Percentiles rank a stretch among this genome's conserved stretches.
phyloP scores from a whole-genome alignment of 1,140 invertebrate genomes.

The Melipona quadrifasciata region DNA sequence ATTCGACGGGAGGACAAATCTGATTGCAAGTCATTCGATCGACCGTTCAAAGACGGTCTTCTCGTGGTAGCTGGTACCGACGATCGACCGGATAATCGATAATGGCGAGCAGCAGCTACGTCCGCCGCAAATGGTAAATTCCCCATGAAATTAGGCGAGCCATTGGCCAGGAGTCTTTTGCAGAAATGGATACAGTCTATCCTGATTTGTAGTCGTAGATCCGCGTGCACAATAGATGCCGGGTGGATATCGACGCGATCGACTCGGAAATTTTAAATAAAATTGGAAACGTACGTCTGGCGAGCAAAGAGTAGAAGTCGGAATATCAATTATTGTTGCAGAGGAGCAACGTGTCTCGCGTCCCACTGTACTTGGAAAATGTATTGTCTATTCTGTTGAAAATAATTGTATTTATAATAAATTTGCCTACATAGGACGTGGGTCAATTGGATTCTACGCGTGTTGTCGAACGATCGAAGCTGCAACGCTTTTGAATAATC shows the following conservation, averaged over 20 bases:
- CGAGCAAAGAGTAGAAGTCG: too few relatives aligned
- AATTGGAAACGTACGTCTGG: not conserved
- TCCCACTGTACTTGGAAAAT: too few relatives aligned
- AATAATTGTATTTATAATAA: too few relatives aligned
- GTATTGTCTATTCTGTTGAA: too few relatives aligned
- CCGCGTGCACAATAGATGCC: not conserved
- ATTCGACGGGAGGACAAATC: not conserved
- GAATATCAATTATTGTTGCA: too few relatives aligned
- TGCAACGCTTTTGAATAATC: too few relatives aligned
- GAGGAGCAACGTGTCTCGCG: too few relatives aligned
- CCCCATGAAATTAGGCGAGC: conserved; percentile 69
- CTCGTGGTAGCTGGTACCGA: conserved; percentile 51
- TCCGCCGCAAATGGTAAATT: conserved; percentile 69
- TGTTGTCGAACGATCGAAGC: too few relatives aligned
- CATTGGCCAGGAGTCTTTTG: conserved; percentile 50
- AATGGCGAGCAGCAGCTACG: conserved; percentile 46
- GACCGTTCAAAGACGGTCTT: conserved; percentile 1
- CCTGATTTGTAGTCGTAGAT: not conserved
- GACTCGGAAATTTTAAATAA: not conserved
- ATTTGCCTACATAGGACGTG: too few relatives aligned
- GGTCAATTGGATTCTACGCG: too few relatives aligned
- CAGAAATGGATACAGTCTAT: conserved; percentile 11
- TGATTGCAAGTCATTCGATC: conserved; percentile 33
- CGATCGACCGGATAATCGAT: conserved; percentile 65
- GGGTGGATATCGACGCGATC: not conserved